A percentile compares a stretch with the other conserved stretches of the same genome.
phyloP scores from a whole-genome alignment of 2,797 vertebrate species.

The Etheostoma nigrum region DNA sequence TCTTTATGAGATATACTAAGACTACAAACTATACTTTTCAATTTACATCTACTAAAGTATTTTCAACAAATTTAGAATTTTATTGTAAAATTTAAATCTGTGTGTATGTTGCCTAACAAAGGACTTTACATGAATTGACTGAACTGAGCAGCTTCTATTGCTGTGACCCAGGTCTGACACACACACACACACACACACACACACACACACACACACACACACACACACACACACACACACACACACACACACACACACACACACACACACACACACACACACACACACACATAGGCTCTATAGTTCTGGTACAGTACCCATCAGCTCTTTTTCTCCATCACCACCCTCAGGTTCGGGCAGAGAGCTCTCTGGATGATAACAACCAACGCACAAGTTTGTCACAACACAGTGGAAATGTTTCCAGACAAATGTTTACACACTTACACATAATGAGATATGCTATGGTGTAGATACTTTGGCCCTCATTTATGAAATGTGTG shows the following conservation, averaged over 20 bases:
- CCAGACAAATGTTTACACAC: slow-evolving; percentile 55
- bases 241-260: too few relatives aligned
- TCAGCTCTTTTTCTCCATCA: slow-evolving; percentile 87
- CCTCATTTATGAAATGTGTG: too few relatives aligned
- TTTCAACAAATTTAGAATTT: background rate
- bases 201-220: slow-evolving; percentile 51
- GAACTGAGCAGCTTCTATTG: slow-evolving; percentile 8
- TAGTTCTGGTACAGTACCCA: slow-evolving; percentile 90
- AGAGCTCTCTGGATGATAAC: slow-evolving; percentile 87
- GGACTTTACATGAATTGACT: background rate
- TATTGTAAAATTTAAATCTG: background rate
- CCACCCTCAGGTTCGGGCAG: slow-evolving; percentile 87
- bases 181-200: slow-evolving; percentile 49
- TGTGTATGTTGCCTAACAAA: background rate
- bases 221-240: too few relatives aligned
- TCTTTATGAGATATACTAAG: background rate
- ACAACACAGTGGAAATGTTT: slow-evolving; percentile 61
- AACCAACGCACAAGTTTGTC: slow-evolving; percentile 70
- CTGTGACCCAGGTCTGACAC: slow-evolving; percentile 76
- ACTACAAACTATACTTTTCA: background rate
- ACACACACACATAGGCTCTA: slow-evolving; percentile 41
- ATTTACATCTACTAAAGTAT: background rate
- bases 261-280: too few relatives aligned
- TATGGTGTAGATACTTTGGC: background rate
- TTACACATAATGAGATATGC: slow-evolving; percentile 36